Base-by-base conservation (phyloP, 92 coral and sea anemone species). In the Scolanthus callimorphus region DNA sequence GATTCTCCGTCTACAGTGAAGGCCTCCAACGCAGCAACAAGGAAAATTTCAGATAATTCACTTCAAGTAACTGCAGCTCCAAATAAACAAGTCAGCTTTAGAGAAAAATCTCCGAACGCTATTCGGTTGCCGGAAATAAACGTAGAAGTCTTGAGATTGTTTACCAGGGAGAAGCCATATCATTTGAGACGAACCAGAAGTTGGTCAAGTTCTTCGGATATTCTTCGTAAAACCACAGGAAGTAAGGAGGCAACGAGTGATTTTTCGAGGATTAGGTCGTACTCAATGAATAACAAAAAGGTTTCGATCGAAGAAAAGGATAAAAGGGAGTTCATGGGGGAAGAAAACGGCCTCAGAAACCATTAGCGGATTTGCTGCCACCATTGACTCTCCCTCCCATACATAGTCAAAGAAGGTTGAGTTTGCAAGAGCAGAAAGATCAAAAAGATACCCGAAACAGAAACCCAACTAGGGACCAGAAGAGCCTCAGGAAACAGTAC, bases 311-410 rank as follows among this genome's bases (percentile, higher is more conserved):
- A 49, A 12, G 60, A 51, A 23, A 41, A 49, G 21, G 21, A 25
- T 24, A 24, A 51, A 21, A 56, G 37, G 9, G 20, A 20, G 11
- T 4, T 9, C 0, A 53, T 1, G 11, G 20, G 8, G 31, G 15
- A 51, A 8, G 57, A 56, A 45, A 45, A 29, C 41, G 41, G 46
- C 17, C 48, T 0, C 44, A 53, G 62, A 68, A 68, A 39, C 57
- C 75, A 38, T 68, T 68, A 26, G 44, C 75, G 0, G 75, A 60
- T 0, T 31, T 68, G 29, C 39, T 68, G 17, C 75, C 75, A 3
- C 75, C 75, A 6, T 11, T 68, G 27, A 29, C 43, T 27, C 48
- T 68, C 45, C 75, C 75, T 4, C 75, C 75, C 11, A 23, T 68
- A 25, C 65, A 57, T 20, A 9, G 3, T 25, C 75, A 68, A 12